phyloP scores from a whole-genome alignment of 2,888 invertebrate genomes.

The Drosophila maculinotata region DNA sequence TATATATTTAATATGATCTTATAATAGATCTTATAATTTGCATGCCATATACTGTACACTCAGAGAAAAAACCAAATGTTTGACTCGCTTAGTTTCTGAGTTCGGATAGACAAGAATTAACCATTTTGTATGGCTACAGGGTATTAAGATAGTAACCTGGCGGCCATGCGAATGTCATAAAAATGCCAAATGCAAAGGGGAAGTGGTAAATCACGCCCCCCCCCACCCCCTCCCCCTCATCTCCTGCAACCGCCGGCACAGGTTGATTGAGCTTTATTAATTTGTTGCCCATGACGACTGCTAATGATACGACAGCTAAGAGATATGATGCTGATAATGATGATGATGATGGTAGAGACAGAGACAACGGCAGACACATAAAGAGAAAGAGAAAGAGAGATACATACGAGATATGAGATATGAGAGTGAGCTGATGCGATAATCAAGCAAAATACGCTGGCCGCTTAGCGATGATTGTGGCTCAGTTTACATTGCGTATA shows the following conservation, averaged over 20 bases:
- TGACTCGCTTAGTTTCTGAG: too few species aligned
- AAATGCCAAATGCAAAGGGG: conserved; percentile 7
- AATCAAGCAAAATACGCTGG: conserved; percentile 36
- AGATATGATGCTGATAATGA: conserved; percentile 17
- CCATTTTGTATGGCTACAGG: background rate
- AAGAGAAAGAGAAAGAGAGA: background rate
- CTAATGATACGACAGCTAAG: conserved; percentile 47
- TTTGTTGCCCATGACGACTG: conserved; percentile 58
- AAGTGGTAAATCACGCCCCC: conserved; percentile 13
- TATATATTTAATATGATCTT: too few species aligned
- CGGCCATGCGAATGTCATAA: conserved; percentile 3
- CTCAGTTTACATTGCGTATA: conserved; percentile 67
- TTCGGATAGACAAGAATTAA: too few species aligned
- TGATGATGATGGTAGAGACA: conserved; percentile 15
- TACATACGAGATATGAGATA: too few species aligned
- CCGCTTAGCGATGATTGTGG: conserved; percentile 42
- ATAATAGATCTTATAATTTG: too few species aligned
- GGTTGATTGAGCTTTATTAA: conserved; percentile 76
- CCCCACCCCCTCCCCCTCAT: background rate
- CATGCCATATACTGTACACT: too few species aligned
- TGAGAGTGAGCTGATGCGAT: conserved; percentile 14
- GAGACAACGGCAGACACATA: background rate
- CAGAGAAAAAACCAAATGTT: too few species aligned
- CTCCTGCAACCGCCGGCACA: conserved; percentile 5
- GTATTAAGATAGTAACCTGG: conserved; percentile 28